Percentiles rank a stretch among this genome's conserved stretches.
Evolutionary conservation across 2,113 vertebrate genomes (phyloP).

Genomic region (Gorsachius goisagi): DNA sequence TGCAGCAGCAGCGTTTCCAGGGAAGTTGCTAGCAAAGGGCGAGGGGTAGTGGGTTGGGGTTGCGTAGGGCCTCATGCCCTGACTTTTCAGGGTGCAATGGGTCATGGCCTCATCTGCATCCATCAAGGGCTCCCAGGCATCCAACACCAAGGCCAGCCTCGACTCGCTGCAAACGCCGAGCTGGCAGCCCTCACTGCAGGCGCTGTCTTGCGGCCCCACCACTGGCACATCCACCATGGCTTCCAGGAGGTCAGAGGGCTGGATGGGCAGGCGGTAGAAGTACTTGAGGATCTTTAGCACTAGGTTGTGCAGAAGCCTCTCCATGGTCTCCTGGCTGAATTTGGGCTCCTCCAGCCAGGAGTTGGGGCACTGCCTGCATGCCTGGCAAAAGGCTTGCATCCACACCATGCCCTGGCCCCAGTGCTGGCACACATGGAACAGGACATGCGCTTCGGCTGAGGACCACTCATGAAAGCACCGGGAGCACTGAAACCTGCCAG

Average conservation of each 20-base stretch:
- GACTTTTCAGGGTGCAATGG: accelerated
- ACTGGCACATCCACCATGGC: background rate
- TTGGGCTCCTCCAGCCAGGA: slow-evolving; percentile 57
- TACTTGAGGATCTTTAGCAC: slow-evolving; percentile 77
- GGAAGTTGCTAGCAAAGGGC: background rate
- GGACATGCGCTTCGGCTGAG: slow-evolving; percentile 71
- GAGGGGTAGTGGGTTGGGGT: background rate
- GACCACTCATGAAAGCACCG: slow-evolving; percentile 74
- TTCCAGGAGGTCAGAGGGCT: background rate
- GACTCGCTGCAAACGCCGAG: slow-evolving; percentile 36
- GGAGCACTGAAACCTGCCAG: slow-evolving; percentile 78
- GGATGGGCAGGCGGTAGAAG: slow-evolving; percentile 66
- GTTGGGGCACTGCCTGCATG: slow-evolving; percentile 63
- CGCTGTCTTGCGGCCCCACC: background rate
- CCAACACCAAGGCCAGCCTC: accelerated
- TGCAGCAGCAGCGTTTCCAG: background rate
- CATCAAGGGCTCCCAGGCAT: background rate
- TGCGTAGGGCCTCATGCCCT: accelerated
- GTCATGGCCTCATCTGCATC: background rate
- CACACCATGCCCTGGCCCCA: slow-evolving; percentile 27
- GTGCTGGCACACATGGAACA: slow-evolving; percentile 65
- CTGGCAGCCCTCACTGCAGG: slow-evolving; percentile 78
- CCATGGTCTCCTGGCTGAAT: slow-evolving; percentile 67
- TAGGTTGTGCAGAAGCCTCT: slow-evolving; percentile 78
- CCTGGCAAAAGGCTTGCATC: slow-evolving; percentile 72